A percentile compares a stretch with the other conserved stretches of the same genome.
Conservation (phyloP, 2,113 vertebrate genomes). For the Nycticryphes semicollaris region DNA sequence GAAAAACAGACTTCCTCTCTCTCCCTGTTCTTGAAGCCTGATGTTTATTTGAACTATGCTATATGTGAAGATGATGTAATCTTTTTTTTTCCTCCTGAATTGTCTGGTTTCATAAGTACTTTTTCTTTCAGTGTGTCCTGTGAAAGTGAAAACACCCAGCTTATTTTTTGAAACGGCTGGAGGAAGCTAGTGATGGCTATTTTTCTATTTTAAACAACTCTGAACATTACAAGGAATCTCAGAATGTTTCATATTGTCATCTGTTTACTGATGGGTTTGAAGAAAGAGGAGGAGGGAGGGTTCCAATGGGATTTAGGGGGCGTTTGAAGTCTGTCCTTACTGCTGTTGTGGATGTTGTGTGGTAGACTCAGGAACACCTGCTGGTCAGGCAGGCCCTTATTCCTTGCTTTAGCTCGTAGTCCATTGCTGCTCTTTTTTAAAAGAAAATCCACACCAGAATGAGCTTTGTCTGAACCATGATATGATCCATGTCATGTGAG, state of each 20-base stretch:
- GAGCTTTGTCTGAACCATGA: background rate
- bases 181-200: background rate
- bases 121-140: background rate
- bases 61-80: slow-evolving; percentile 44
- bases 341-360: background rate
- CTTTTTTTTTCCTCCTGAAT: slow-evolving; percentile 21
- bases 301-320: background rate
- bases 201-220: background rate
- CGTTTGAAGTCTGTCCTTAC: background rate
- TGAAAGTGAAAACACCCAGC: slow-evolving; percentile 36
- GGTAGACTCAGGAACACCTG: background rate
- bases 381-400: background rate
- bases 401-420: background rate
- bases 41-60: slow-evolving; percentile 46
- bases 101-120: slow-evolving; percentile 46
- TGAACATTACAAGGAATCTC: background rate
- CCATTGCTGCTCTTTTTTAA: background rate
- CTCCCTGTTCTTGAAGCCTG: background rate
- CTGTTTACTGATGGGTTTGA: background rate
- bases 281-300: background rate
- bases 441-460: background rate
- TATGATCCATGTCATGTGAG: background rate
- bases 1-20: background rate
- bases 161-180: slow-evolving; percentile 16
- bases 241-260: background rate